Evolutionary conservation across 2,797 vertebrate species (phyloP), one percentile per base, ranked within the genome.

Genomic region (Phrynocephalus guinanensis): DNA sequence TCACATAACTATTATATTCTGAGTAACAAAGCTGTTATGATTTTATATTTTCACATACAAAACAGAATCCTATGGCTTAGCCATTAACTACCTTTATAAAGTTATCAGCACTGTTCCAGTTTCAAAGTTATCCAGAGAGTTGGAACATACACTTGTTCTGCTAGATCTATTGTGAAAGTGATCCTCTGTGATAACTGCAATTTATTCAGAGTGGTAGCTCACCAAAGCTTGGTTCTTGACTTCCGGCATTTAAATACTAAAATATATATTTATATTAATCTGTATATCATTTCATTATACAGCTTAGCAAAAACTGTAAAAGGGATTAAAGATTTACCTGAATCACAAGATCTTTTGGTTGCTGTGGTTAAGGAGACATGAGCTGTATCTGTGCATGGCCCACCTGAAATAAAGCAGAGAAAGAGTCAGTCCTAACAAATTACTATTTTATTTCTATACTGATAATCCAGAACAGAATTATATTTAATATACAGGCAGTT

Each of bases 321-420:
- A 56, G n/a, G 22, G 5, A 75, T 38, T 5, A 50, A 88, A 82
- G 92, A 50, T 48, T 6, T 97, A 98, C 98, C 98, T 97, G 98
- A 97, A 93, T 98, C 97, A 1, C 97, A 98, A 90, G 98, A 97
- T 95, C 98, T 98, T 97, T 99, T 99, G 96, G 97, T 98, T 97
- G 98, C 97, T 89, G 98, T 97, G 95, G 97, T 97, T 97, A 98
- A 97, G 0, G 98, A 98, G 94, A 97, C 97, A 89, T 98, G 98
- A 96, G 98, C 97, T 89, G 97, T 97, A 95, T 97, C 97, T 98
- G 98, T 98, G 96, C 98, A 98, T 97, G 98, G 97, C 96, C 97
- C 97, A 95, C 98, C 98, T 99, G 95, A 79, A 96, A 97, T 56
- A 94, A 66, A 96, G 82, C 91, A 94, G 60, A 91, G 24, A 26